These are phyloP conservation scores for Pachydiplax longipennis DNA, from an alignment of 2,888 invertebrate species.

Conservation along the genomic window DNA sequence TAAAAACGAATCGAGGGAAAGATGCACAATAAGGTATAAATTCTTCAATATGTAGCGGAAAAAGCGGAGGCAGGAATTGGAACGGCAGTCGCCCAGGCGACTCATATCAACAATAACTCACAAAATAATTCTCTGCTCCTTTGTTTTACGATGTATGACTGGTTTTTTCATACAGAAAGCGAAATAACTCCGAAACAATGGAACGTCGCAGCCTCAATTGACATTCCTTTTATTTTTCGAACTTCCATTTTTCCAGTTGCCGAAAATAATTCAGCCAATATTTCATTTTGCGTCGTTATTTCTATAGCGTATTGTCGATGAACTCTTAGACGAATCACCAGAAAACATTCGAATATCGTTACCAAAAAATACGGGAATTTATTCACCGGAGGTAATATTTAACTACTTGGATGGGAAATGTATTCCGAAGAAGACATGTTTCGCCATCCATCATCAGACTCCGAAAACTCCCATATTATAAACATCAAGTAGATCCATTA, in stretches of 20 bases:
- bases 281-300: not conserved
- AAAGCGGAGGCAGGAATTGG: not conserved
- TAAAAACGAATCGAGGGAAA: too few species aligned
- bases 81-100: not conserved
- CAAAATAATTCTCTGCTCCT: not conserved
- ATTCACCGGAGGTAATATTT: not conserved
- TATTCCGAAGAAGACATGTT: not conserved
- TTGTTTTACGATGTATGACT: not conserved
- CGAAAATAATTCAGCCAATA: not conserved
- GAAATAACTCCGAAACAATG: not conserved
- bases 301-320: not conserved
- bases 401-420: not conserved
- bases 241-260: not conserved
- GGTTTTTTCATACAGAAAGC: not conserved
- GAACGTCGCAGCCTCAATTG: not conserved
- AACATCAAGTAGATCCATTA: not conserved
- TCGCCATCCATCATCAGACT: not conserved
- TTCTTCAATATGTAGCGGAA: too few species aligned
- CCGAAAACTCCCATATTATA: not conserved
- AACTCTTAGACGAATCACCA: not conserved
- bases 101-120: not conserved
- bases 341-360: not conserved
- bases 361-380: not conserved
- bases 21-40: too few species aligned
- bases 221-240: not conserved